A percentile compares a stretch with the other conserved stretches of the same genome.
phyloP scores from a whole-genome alignment of 2,888 invertebrate species.

The Drosophila pegasa region DNA sequence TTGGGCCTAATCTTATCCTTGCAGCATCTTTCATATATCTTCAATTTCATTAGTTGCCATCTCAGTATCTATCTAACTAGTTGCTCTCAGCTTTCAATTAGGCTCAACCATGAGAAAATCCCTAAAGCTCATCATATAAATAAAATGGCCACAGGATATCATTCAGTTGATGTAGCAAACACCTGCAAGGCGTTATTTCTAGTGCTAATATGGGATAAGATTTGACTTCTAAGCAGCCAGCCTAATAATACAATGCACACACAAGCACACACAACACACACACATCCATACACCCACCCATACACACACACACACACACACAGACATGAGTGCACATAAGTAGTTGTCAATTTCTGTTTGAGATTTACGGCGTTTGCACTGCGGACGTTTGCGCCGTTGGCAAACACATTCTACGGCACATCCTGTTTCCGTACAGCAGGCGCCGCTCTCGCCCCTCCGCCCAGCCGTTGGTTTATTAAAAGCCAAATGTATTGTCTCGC shows the following conservation, averaged over 20 bases:
- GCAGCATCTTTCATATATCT: background rate
- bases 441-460: background rate
- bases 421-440: constrained; percentile 15
- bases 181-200: constrained; percentile 53
- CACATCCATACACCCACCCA: constrained; percentile 6
- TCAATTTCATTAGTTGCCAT: background rate
- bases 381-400: constrained; percentile 47
- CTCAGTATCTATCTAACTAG: background rate
- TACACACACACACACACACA: constrained; percentile 10
- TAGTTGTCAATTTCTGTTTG: constrained; percentile 65
- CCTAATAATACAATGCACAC: constrained; percentile 15
- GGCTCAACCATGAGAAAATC: background rate
- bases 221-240: constrained; percentile 16
- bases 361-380: constrained; percentile 57
- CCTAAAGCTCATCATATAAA: constrained; percentile 16
- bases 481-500: constrained; percentile 59
- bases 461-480: constrained; percentile 58
- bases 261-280: constrained; percentile 23
- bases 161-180: constrained; percentile 44
- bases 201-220: constrained; percentile 56
- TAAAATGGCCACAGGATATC: constrained; percentile 19
- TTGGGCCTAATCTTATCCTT: background rate
- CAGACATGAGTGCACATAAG: constrained; percentile 56
- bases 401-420: constrained; percentile 52
- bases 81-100: background rate